Evolutionary conservation across 2,888 invertebrate genomes (phyloP), one percentile per base, ranked within the genome.

Genomic region (Nasonia oneida): DNA sequence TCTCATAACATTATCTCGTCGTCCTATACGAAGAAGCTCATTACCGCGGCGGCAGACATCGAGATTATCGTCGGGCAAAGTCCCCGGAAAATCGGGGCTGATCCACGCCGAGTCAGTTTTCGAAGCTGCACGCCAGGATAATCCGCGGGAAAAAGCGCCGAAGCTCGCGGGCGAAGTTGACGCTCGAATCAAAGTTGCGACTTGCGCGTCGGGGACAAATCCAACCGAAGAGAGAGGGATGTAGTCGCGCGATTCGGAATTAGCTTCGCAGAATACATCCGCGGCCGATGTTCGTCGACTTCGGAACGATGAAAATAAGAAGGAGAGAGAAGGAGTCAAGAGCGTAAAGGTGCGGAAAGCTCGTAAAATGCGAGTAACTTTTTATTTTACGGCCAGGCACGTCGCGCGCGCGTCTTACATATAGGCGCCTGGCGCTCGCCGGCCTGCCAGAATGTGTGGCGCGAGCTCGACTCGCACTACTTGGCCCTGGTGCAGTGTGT

Each of bases 301-400:
- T 80, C 53, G 70, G 53, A n/a, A 73, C 53, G 5, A 73, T 57
- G 70, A 57, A 73, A 73, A n/a, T 70, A 37, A 70, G 23, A 71
- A 80, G 53, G 15, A 57, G 37, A 67, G 33, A 33, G n/a, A 47
- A 23, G n/a, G n/a, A 39, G n/a, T 39, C 42, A 29, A 23, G 42
- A 47, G 42, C n/a, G 73, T 42, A 67, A 67, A 67, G 47, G 23
- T 64, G 29, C 29, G 6, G 80, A 64, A 81, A 76, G 39, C 81
- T 84, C 84, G 78, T 87, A 87, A 84, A 87, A 83, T 64, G 82
- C n/a, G 61, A 84, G 82, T 85, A 87, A 87, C 87, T 87, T 87
- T 84, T 86, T 84, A 86, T 86, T 84, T 87, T 85, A 87, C 87
- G 82, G 76, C 67, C 47, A 57, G 53, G 29, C 29, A 29, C 74